phyloP scores from a whole-genome alignment of 2,113 vertebrate genomes.

The Solea solea region DNA sequence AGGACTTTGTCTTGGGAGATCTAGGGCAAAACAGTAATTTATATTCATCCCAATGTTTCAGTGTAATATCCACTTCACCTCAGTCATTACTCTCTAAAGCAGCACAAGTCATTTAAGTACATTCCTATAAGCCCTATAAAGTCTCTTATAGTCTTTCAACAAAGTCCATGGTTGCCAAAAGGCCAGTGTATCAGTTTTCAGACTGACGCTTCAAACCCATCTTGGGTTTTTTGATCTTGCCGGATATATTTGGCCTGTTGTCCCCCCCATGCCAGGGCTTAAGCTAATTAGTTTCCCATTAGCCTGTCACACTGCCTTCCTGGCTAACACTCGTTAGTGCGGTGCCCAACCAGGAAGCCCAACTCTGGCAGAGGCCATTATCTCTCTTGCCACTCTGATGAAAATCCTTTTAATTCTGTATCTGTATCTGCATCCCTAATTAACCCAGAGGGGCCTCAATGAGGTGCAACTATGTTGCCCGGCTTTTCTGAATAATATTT shows the following conservation, averaged over 20 bases:
- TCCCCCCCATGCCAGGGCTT: conserved; percentile 61
- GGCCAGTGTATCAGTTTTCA: conserved; percentile 59
- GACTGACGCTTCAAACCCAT: conserved; percentile 55
- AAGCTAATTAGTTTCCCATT: conserved; percentile 76
- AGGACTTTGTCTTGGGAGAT: no score
- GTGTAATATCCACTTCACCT: conserved; percentile 57
- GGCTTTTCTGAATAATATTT: conserved; percentile 42
- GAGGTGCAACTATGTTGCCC: conserved; percentile 37
- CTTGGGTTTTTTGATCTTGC: conserved; percentile 56
- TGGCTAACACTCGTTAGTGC: conserved; percentile 53
- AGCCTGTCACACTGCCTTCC: conserved; percentile 63
- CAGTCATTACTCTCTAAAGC: conserved; percentile 50
- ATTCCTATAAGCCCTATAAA: conserved; percentile 58
- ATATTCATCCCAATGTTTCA: conserved; percentile 51
- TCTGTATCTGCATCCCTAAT: conserved; percentile 53
- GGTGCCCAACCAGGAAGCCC: conserved; percentile 55
- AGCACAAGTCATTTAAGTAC: conserved; percentile 41
- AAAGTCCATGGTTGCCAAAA: conserved; percentile 56
- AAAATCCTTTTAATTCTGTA: conserved; percentile 66
- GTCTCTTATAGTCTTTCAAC: conserved; percentile 57
- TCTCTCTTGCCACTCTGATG: conserved; percentile 55
- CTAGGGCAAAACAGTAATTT: conserved; percentile 45
- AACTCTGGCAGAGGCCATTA: conserved; percentile 62
- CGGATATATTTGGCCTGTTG: conserved; percentile 48
- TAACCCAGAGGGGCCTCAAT: conserved; percentile 39